A percentile compares a stretch with the other conserved stretches of the same genome.
Conservation (phyloP, 2,888 invertebrate genomes). For the Macrosoma leucophasiata region DNA sequence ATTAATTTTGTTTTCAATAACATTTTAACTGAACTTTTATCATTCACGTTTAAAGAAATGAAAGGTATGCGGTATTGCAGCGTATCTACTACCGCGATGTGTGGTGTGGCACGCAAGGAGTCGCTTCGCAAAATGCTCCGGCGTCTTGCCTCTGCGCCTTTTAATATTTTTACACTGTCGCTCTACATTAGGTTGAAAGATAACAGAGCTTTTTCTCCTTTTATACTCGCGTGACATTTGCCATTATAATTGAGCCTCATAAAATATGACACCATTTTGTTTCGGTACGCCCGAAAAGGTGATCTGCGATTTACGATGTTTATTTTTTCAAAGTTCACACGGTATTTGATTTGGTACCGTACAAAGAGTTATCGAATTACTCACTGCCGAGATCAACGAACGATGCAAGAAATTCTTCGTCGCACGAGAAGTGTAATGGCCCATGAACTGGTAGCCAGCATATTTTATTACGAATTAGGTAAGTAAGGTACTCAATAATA, state of each 20-base stretch:
- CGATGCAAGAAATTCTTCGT: constrained; percentile 31
- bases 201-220: constrained; percentile 70
- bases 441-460: no score
- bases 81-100: no score
- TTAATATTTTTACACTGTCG: constrained; percentile 66
- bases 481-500: no score
- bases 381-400: constrained; percentile 42
- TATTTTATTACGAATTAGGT: no score
- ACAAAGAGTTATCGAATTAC: constrained; percentile 25
- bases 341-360: constrained; percentile 37
- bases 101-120: constrained; percentile 63
- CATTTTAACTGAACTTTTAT: constrained; percentile 33
- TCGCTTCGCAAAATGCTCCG: constrained; percentile 68
- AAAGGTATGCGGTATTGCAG: no score
- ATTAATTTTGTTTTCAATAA: constrained; percentile 42
- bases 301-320: constrained; percentile 39
- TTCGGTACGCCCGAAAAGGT: constrained; percentile 39
- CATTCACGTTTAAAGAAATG: constrained; percentile 37
- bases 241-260: constrained; percentile 44
- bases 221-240: constrained; percentile 56
- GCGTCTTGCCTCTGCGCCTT: constrained; percentile 54
- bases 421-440: no score
- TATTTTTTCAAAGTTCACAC: constrained; percentile 41
- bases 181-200: constrained; percentile 65
- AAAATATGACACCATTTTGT: constrained; percentile 53